phyloP scores from a whole-genome alignment of 2,797 vertebrate species.

The Tenualosa thibaudeaui region DNA sequence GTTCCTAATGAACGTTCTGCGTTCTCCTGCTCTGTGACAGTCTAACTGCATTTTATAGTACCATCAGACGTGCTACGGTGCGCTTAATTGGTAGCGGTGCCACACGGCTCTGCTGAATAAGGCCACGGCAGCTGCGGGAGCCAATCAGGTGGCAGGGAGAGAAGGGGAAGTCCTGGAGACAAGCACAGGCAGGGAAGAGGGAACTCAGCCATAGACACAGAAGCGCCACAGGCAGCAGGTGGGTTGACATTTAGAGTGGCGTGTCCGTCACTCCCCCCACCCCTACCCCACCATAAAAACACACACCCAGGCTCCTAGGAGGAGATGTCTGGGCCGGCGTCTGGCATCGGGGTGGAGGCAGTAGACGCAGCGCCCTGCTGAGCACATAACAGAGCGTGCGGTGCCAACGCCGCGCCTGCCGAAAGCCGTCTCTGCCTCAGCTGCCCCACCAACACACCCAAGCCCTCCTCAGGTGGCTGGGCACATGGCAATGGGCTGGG shows the following conservation, averaged over 20 bases:
- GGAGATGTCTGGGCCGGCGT: constrained; percentile 34
- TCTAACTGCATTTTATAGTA: neutral
- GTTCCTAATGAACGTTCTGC: neutral
- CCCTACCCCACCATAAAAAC: neutral
- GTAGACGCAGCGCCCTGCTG: neutral
- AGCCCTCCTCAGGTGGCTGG: neutral
- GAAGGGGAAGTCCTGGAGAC: constrained; percentile 1
- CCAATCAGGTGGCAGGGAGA: neutral
- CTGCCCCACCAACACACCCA: neutral
- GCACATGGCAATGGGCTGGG: neutral
- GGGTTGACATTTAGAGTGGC: constrained; percentile 52
- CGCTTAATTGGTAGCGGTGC: neutral
- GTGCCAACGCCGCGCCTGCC: neutral
- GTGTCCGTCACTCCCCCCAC: neutral
- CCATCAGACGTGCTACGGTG: neutral
- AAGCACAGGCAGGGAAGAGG: constrained; percentile 33
- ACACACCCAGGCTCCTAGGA: neutral
- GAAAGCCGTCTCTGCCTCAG: neutral
- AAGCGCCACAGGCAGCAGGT: constrained; percentile 49
- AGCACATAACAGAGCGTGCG: neutral
- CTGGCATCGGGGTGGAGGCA: constrained; percentile 23
- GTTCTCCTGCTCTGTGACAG: neutral
- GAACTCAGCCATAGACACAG: constrained; percentile 34
- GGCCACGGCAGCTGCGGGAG: neutral
- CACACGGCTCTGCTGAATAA: neutral